Evolutionary conservation across 1,140 invertebrate genomes (phyloP), one percentile per base, ranked within the genome.

Genomic region (Xylocopa sonorina): DNA sequence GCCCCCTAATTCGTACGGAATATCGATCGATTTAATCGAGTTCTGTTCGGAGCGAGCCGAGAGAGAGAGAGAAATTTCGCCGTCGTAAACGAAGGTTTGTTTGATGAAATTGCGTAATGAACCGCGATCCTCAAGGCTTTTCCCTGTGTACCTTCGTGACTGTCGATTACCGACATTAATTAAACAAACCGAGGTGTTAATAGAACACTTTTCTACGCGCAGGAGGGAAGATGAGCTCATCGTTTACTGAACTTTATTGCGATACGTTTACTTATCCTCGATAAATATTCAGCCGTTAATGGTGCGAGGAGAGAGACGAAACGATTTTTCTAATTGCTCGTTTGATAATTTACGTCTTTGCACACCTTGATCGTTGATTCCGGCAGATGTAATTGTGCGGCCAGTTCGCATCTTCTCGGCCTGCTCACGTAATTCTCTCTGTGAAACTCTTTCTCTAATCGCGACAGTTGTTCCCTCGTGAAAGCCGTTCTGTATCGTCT

Each of bases 361-460:
- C 27, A 0, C 93, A 99, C 98, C 96, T 99, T 99, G 77, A 99
- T 99, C 0, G 99, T 99, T 16, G 97, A 97, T 92, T 99, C 99
- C 0, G 99, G 98, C 0, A 99, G 93, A 83, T 97, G 96, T 21
- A 99, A 94, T 85, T 98, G 96, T 3, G 97, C 95, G 0, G 99
- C 99, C n/a, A 99, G 92, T 92, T 99, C 99, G 90, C 98, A 98
- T 78, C 99, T 93, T 78, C 98, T 95, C 0, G 98, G 98, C 62
- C 99, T 93, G 1, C 97, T 99, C 0, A 99, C 98, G 91, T 99
- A 99, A 92, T 99, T 99, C 93, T 99, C 99, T 87, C 98, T 96
- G 88, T 95, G 95, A 91, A 99, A 99, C 91, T 99, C 99, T 88
- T 98, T 98, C 92, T 99, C 99, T n/a, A 99, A 93, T 51, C 98